Conservation (phyloP, 1,140 invertebrate genomes). For the Steinernema feltiae region DNA sequence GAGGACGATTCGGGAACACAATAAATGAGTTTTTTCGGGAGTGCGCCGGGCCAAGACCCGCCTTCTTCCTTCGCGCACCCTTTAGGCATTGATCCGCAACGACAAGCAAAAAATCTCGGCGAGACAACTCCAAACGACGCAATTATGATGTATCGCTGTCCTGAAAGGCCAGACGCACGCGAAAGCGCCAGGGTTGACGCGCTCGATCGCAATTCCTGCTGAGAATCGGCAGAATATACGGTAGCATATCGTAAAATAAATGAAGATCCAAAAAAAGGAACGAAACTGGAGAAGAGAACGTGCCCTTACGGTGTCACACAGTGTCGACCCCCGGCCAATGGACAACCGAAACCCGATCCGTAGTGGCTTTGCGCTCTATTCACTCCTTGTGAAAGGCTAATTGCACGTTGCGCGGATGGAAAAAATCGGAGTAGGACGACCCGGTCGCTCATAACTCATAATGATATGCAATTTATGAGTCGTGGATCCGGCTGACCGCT, state of each 20-base stretch:
- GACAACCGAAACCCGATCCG: background rate
- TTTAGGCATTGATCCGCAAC: background rate
- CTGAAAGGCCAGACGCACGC: background rate
- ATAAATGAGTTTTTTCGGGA: conserved; percentile 13
- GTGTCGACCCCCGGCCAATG: background rate
- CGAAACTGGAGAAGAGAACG: too few relatives aligned
- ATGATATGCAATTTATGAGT: background rate
- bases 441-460: background rate
- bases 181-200: background rate
- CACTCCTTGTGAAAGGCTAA: background rate
- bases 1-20: conserved; percentile 2
- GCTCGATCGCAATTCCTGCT: too few relatives aligned
- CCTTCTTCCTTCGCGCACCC: background rate
- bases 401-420: background rate
- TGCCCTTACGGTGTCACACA: background rate
- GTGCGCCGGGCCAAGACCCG: background rate
- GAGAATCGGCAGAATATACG: too few relatives aligned
- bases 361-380: background rate
- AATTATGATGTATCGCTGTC: conserved; percentile 12
- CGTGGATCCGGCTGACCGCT: background rate
- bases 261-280: too few relatives aligned
- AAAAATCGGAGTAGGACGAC: background rate
- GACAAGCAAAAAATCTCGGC: background rate
- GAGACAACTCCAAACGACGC: background rate
- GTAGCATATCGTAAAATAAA: too few relatives aligned